phyloP scores from a whole-genome alignment of 2,888 invertebrate species.

The Agrilus biguttatus region DNA sequence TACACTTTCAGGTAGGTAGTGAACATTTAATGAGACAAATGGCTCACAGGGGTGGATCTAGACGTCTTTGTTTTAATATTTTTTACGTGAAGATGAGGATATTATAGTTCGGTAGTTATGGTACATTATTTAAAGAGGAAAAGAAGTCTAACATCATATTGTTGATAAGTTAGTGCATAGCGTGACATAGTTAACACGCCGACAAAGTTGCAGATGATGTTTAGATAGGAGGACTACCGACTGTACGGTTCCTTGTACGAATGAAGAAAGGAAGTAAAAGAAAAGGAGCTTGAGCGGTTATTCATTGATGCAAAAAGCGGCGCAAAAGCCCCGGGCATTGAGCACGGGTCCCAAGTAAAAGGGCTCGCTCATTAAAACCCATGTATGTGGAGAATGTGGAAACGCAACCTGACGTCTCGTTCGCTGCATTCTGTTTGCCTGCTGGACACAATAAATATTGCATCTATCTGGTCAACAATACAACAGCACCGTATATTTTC shows the following conservation, averaged over 20 bases:
- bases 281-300: conserved; percentile 6
- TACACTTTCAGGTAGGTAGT: too few species aligned
- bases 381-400: conserved; percentile 33
- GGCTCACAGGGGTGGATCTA: too few species aligned
- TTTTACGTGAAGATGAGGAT: too few species aligned
- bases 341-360: conserved; percentile 14
- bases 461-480: conserved; percentile 30
- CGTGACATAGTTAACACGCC: too few species aligned
- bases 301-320: conserved; percentile 25
- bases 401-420: conserved; percentile 28
- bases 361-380: conserved; percentile 31
- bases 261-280: too few species aligned
- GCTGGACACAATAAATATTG: conserved; percentile 32
- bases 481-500: conserved; percentile 26
- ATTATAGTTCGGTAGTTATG: too few species aligned
- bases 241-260: conserved; percentile 1
- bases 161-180: too few species aligned
- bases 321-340: conserved; percentile 16
- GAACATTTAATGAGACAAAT: too few species aligned
- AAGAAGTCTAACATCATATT: not conserved
- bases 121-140: too few species aligned
- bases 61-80: too few species aligned
- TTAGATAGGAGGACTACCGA: not conserved
- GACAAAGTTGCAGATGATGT: too few species aligned
- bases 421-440: conserved; percentile 29